Evolutionary conservation across 1,140 invertebrate genomes (phyloP).

Genomic region (Sitophilus oryzae): DNA sequence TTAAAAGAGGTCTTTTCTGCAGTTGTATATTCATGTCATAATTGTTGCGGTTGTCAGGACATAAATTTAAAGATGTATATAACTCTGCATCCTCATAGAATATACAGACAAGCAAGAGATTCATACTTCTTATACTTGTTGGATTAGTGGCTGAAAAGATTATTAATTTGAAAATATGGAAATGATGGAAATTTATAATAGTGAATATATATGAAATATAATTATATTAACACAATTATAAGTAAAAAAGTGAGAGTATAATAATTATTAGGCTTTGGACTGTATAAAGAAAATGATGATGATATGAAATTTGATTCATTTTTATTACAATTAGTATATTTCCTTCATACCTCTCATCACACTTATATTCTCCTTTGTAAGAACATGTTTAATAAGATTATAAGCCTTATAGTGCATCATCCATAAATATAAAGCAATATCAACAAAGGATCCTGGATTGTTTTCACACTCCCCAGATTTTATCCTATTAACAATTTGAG

Average conservation of each 20-base stretch:
- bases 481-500: conserved; percentile 33
- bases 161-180: not conserved
- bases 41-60: conserved; percentile 13
- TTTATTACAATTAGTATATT: too few relatives aligned
- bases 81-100: conserved; percentile 36
- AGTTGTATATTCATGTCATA: conserved; percentile 29
- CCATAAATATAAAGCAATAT: conserved; percentile 39
- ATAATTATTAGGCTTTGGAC: too few relatives aligned
- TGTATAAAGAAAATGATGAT: too few relatives aligned
- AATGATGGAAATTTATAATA: not conserved
- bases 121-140: conserved; percentile 30
- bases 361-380: conserved; percentile 23
- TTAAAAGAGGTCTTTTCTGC: conserved; percentile 30
- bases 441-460: conserved; percentile 28
- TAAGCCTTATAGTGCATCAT: conserved; percentile 36
- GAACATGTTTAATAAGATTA: conserved; percentile 30
- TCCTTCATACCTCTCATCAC: conserved; percentile 19
- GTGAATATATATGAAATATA: conserved; percentile 1
- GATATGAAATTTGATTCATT: too few relatives aligned
- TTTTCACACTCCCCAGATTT: conserved; percentile 27
- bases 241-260: too few relatives aligned
- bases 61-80: conserved; percentile 29
- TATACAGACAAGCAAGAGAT: conserved; percentile 37
- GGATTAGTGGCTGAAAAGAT: conserved; percentile 26
- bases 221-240: too few relatives aligned